Percentiles rank a stretch among this genome's conserved stretches.
Evolutionary conservation across 2,888 invertebrate genomes (phyloP).

Genomic region (Autographa pulchrina): DNA sequence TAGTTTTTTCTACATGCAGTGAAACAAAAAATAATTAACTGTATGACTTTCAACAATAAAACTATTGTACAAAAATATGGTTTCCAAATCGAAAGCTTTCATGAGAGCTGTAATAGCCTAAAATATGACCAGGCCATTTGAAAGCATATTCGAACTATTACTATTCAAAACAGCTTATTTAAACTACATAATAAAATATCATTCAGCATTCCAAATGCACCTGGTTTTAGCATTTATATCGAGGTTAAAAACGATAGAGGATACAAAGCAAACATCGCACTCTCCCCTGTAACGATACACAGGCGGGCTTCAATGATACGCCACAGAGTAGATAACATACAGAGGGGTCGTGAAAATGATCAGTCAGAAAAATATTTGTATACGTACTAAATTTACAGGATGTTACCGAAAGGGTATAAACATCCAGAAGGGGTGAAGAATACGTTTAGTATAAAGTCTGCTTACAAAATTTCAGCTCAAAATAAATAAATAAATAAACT

Average conservation of each 20-base stretch:
- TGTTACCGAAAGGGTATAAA: too few relatives aligned
- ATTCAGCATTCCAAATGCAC: conserved; percentile 29
- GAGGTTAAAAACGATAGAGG: conserved; percentile 59
- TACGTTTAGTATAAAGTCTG: too few relatives aligned
- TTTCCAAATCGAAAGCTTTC: too few relatives aligned
- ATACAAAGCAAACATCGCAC: conserved; percentile 66
- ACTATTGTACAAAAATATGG: too few relatives aligned
- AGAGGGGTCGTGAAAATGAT: conserved; percentile 5
- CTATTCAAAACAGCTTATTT: neutral
- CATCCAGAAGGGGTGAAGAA: too few relatives aligned
- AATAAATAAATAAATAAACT: too few relatives aligned
- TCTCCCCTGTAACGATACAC: conserved; percentile 57
- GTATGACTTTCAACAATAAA: too few relatives aligned
- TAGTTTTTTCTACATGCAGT: too few relatives aligned
- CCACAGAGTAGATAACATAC: conserved; percentile 22
- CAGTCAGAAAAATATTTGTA: neutral
- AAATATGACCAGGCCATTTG: neutral
- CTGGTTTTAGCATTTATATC: conserved; percentile 35
- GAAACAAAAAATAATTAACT: too few relatives aligned
- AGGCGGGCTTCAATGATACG: conserved; percentile 58
- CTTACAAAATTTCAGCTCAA: too few relatives aligned
- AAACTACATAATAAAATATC: conserved; percentile 17
- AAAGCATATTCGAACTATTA: neutral
- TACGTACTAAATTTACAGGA: too few relatives aligned
- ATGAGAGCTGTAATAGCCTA: neutral